Percentiles rank a stretch among this genome's conserved stretches.
Conservation (phyloP, 2,113 vertebrate species). For the Pipa parva region DNA sequence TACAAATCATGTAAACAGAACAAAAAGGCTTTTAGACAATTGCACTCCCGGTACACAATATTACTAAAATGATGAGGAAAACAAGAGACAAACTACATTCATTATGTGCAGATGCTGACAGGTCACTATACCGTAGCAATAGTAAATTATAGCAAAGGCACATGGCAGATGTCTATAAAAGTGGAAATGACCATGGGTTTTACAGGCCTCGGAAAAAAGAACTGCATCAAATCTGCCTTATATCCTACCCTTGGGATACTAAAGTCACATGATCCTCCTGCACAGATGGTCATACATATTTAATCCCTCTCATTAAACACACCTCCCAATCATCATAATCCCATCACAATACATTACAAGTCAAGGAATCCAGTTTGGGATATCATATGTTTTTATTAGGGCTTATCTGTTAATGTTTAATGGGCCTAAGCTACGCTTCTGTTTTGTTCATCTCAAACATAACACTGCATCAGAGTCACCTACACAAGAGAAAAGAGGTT, state of each 20-base stretch:
- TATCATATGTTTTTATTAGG: background rate
- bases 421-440: background rate
- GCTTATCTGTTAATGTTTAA: slow-evolving; percentile 7
- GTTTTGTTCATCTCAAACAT: no score
- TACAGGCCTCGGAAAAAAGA: slow-evolving; percentile 15
- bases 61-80: no score
- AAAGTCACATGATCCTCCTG: slow-evolving; percentile 3
- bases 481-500: no score
- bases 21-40: no score
- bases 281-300: slow-evolving; percentile 32
- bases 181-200: slow-evolving; percentile 9
- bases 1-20: no score
- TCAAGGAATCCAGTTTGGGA: slow-evolving; percentile 6
- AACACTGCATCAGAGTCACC: no score
- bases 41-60: no score
- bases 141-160: background rate
- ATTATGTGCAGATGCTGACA: slow-evolving; percentile 2
- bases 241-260: slow-evolving; percentile 24
- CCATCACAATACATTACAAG: slow-evolving; percentile 21
- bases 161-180: slow-evolving; percentile 12
- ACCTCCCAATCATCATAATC: slow-evolving; percentile 18
- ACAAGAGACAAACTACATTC: background rate
- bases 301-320: slow-evolving; percentile 19
- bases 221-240: slow-evolving; percentile 22
- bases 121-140: background rate